phyloP scores from a whole-genome alignment of 2,113 vertebrate genomes.

The Scolopax mira region DNA sequence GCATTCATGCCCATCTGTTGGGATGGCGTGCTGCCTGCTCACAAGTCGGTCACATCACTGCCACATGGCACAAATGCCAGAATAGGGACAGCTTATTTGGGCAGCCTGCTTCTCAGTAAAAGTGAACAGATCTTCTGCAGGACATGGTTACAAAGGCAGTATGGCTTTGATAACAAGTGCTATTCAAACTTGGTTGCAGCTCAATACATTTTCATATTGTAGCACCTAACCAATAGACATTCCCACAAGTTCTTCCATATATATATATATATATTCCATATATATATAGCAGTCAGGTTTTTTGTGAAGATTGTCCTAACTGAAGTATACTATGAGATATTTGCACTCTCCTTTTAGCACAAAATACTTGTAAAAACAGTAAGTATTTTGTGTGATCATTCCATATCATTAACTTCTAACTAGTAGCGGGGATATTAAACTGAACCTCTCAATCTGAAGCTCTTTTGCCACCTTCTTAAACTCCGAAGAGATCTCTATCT shows the following conservation, averaged over 20 bases:
- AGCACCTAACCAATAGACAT: not conserved
- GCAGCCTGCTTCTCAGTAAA: constrained; percentile 9
- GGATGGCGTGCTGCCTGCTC: constrained; percentile 50
- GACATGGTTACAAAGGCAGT: not conserved
- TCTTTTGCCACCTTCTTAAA: not conserved
- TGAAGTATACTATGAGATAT: not conserved
- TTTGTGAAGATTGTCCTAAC: not conserved
- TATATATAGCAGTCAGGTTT: not conserved
- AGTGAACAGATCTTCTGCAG: not conserved
- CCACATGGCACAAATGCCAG: constrained; percentile 21
- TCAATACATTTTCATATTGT: not conserved
- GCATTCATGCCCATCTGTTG: constrained; percentile 52
- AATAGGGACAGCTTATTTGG: not conserved
- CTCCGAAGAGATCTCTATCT: not conserved
- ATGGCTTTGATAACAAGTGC: not conserved
- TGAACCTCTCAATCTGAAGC: not conserved
- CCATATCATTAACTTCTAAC: not conserved
- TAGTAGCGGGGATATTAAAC: not conserved
- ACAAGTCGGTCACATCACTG: constrained; percentile 38
- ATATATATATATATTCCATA: fast-evolving
- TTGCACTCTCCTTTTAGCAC: not conserved
- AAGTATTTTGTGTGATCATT: not conserved
- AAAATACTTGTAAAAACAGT: not conserved
- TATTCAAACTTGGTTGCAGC: not conserved
- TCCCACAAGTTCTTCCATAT: not conserved